Base-by-base conservation (phyloP, 2,888 invertebrate genomes). In the Eurytoma californica region DNA sequence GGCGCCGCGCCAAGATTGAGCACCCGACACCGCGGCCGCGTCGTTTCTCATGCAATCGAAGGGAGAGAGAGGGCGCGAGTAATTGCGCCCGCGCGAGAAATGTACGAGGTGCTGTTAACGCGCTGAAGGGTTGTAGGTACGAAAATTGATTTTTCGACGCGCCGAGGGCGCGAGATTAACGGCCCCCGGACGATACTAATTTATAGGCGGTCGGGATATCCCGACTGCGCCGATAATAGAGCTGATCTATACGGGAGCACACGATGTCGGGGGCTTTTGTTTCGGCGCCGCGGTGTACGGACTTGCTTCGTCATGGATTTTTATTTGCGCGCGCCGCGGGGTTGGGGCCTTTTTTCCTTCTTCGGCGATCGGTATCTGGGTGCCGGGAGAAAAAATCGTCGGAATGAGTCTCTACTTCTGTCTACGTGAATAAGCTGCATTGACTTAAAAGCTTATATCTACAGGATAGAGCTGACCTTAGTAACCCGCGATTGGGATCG, bases 81-180 rank as follows among this genome's bases (percentile, higher is more conserved):
- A 80, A 80, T 80, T 73, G 79, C 77, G 58, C 63, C 39, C 73
- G 70, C 58, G 79, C 58, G 79, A 65, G 72, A 81, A 82, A 80
- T 73, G 77, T 82, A 81, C 81, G 82, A 82, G 77, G 66, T 66
- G 77, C 72, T 16, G 80, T 63, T 72, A 51, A 47, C 20, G 20
- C 60, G 63, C 39, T 49, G 57, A 65, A 55, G 63, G 65, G 28
- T 66, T 60, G 57, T 66, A 61, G 39, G 53, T 61, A 68, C 65
- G 68, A 78, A 77, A 76, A 79, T 76, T 78, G 72, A 78, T 81
- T 81, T 81, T 80, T 77, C 77, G 65, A 65, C 58, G 60, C 47
- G 28, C 16, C 24, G 55, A 47, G 20, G 57, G 30, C 20, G 60
- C 14, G 72, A 79, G 79, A 79, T 79, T 75, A 79, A 79, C 75